phyloP scores from a whole-genome alignment of 2,113 vertebrate species.

The Antechinus flavipes region DNA sequence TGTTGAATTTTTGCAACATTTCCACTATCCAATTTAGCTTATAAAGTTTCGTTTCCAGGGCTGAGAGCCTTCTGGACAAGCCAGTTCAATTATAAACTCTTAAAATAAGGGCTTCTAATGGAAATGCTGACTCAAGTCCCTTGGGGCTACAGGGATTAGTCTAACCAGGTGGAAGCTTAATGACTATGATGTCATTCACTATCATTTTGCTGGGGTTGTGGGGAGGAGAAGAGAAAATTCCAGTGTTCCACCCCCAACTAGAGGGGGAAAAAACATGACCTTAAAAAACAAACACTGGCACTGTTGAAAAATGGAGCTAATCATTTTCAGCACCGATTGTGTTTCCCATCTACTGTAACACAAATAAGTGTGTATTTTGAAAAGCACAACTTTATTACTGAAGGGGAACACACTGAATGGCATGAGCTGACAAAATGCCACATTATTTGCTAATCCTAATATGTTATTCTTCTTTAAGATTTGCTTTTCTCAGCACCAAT shows the following conservation, averaged over 20 bases:
- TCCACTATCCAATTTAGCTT: not conserved
- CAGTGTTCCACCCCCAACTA: not conserved
- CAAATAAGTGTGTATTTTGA: slow-evolving; percentile 58
- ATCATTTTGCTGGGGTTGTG: not conserved
- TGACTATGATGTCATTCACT: slow-evolving; percentile 4
- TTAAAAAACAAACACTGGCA: slow-evolving; percentile 36
- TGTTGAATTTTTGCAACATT: slow-evolving; percentile 10
- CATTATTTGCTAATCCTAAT: slow-evolving; percentile 93
- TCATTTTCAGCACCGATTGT: slow-evolving; percentile 44
- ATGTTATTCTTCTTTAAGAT: slow-evolving; percentile 94
- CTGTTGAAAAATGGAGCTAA: slow-evolving; percentile 46
- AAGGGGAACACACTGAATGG: slow-evolving; percentile 79
- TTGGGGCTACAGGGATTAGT: not conserved
- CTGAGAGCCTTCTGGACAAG: slow-evolving; percentile 27
- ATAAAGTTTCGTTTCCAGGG: not conserved
- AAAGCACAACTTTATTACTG: slow-evolving; percentile 82
- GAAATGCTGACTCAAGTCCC: slow-evolving; percentile 9
- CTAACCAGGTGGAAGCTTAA: not conserved
- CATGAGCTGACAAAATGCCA: slow-evolving; percentile 89
- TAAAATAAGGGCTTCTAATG: not conserved
- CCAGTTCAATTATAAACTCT: slow-evolving; percentile 33
- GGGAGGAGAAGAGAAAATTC: not conserved
- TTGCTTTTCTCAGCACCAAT: slow-evolving; percentile 93
- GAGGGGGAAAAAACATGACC: slow-evolving; percentile 64
- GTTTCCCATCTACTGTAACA: slow-evolving; percentile 68